These are phyloP conservation scores for Colletes gigas DNA, from an alignment of 1,140 invertebrate genomes.

Conservation along the genomic window DNA sequence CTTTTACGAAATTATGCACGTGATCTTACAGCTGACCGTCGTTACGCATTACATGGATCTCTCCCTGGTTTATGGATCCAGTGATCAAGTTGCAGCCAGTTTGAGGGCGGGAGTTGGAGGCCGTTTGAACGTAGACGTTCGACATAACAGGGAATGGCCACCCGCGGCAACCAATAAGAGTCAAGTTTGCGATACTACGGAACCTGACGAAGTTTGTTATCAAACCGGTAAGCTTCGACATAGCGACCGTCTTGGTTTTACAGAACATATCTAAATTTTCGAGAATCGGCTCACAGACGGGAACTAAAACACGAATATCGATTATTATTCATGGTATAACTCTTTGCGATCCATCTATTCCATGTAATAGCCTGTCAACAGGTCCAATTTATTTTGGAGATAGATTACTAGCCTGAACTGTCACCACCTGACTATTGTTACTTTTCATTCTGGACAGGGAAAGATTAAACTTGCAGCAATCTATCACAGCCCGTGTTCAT, in stretches of 20 bases:
- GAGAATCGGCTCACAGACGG: neutral
- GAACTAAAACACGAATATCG: no score
- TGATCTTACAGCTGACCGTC: slow-evolving; percentile 85
- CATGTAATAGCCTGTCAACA: no score
- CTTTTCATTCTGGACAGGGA: no score
- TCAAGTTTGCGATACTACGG: slow-evolving; percentile 82
- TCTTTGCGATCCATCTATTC: no score
- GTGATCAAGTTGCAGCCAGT: slow-evolving; percentile 83
- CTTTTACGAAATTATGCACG: neutral
- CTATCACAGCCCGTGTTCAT: no score
- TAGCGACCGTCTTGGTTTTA: no score
- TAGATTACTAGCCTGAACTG: no score
- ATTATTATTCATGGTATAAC: no score
- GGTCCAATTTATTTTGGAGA: no score
- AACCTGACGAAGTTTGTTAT: slow-evolving; percentile 85
- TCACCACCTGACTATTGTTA: no score
- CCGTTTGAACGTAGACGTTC: slow-evolving; percentile 83
- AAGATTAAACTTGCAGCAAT: no score
- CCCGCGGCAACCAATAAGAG: slow-evolving; percentile 86
- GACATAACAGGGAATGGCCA: slow-evolving; percentile 85
- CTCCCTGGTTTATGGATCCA: slow-evolving; percentile 92
- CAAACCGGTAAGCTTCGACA: slow-evolving; percentile 81
- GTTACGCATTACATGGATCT: slow-evolving; percentile 93
- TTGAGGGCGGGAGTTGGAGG: slow-evolving; percentile 86
- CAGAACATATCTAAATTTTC: no score